Evolutionary conservation across 2,113 vertebrate species (phyloP).

Genomic region (Corydoras maculifer): DNA sequence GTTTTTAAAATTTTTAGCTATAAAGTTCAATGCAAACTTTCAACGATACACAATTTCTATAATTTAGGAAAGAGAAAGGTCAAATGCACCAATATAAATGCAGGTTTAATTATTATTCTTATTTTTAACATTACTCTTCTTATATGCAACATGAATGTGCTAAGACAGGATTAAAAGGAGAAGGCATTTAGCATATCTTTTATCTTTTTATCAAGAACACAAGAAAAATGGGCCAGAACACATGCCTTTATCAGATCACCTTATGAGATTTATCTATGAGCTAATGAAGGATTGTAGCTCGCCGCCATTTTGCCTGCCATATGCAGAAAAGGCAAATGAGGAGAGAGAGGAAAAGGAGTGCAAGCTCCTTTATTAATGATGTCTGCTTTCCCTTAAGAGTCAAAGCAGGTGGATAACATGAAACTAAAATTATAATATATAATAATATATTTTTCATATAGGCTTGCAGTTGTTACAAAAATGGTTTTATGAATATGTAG

Average conservation of each 20-base stretch:
- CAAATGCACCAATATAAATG: too few species aligned
- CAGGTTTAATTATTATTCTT: too few species aligned
- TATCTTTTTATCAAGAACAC: too few species aligned
- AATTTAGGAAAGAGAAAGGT: too few species aligned
- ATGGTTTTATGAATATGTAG: conserved; percentile 66
- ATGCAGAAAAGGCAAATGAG: conserved; percentile 35
- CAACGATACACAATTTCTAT: too few species aligned
- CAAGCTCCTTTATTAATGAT: conserved; percentile 39
- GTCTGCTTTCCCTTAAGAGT: conserved; percentile 11
- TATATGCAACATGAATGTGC: too few species aligned
- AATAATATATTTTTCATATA: neutral
- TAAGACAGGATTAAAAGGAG: too few species aligned
- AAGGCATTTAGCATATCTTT: too few species aligned
- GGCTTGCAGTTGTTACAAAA: conserved; percentile 48
- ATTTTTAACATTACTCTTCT: too few species aligned
- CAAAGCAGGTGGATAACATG: neutral
- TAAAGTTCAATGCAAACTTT: too few species aligned
- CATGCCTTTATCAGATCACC: neutral
- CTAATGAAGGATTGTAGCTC: conserved; percentile 43
- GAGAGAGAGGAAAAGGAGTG: conserved; percentile 22
- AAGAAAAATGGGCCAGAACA: too few species aligned
- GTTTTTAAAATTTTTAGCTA: too few species aligned
- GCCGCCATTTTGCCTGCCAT: conserved; percentile 44
- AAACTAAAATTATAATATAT: neutral
- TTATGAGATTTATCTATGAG: conserved; percentile 32